A percentile compares a stretch with the other conserved stretches of the same genome.
These are phyloP conservation scores for Notamacropus eugenii DNA, from an alignment of 2,797 vertebrate genomes.

Conservation along the genomic window DNA sequence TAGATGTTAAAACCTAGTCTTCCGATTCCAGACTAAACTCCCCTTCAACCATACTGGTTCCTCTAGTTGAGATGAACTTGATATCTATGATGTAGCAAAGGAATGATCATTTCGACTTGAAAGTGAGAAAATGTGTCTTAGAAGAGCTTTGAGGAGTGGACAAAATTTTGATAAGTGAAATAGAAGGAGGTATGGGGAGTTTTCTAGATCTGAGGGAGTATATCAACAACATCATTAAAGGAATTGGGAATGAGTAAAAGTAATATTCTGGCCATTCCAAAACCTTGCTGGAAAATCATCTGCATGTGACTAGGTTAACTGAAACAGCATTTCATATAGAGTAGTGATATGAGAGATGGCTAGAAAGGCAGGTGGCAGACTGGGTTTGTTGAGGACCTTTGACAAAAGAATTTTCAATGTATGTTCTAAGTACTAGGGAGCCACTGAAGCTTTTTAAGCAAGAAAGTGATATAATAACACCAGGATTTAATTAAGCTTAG, in stretches of 20 bases:
- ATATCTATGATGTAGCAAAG: background rate
- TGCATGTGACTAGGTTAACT: background rate
- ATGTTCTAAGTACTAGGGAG: constrained; percentile 24
- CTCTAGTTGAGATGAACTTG: background rate
- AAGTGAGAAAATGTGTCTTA: background rate
- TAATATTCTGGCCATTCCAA: background rate
- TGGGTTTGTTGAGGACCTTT: background rate
- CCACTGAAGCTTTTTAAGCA: constrained; percentile 11
- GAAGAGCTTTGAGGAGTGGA: background rate
- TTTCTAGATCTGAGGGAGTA: background rate
- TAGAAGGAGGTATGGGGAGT: background rate
- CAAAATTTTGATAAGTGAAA: background rate
- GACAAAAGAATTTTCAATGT: constrained; percentile 10
- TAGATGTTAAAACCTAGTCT: background rate
- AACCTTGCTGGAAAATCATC: background rate
- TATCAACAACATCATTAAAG: background rate
- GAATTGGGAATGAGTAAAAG: background rate
- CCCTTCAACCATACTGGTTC: background rate
- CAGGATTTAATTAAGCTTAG: background rate
- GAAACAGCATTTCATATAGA: background rate
- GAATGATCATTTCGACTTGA: background rate
- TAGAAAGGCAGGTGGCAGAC: background rate
- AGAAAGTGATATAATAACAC: background rate
- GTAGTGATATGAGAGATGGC: background rate
- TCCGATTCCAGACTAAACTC: background rate